Base-by-base conservation (phyloP, 2,113 vertebrate genomes). In the Dicaeum eximium region DNA sequence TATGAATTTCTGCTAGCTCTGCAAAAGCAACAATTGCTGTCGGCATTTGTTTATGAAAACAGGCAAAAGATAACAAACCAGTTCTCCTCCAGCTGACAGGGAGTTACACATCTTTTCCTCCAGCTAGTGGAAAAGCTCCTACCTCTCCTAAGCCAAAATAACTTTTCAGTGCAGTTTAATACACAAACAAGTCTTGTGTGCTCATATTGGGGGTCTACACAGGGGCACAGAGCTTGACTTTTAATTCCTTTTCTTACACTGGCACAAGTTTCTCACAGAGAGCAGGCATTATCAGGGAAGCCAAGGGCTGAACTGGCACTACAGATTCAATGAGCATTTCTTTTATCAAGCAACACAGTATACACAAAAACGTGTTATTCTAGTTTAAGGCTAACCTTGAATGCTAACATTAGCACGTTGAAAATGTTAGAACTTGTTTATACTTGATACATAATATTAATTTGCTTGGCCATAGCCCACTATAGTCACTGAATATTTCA, bases 21-120 rank as follows among this genome's bases (percentile, higher is more conserved):
- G 85, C 90, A 94, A 53, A 61, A 90, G 69, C 62, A 94, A 67
- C 61, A 82, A 66, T 73, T 82, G 62, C 82, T 88, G 61, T 53
- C 0, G 10, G 85, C 86, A 93, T 86, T 94, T 94, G 74, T 95
- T 94, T 95, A 66, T 42, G 79, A 80, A 85, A 88, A 77, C n/a
- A 80, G 74, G 62, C 71, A 93, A 90, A 87, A 92, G 70, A 88
- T 71, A 90, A 85, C 70, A 87, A 95, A 93, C n/a, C 47, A 75
- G 72, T 24, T 88, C 71, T 84, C 28, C 31, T 53, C 28, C 54
- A 64, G 71, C 50, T 2, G 0, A 51, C 35, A n/a, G 61, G 1
- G 33, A 92, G 87, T 45, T 71, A 35, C 51, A 47, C 54, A 40
- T 53, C 56, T 78, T 83, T 58, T 73, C 71, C 72, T 74, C 44